Evolutionary conservation across 53 echinoderm and acorn worm species (phyloP), one percentile per base, ranked within the genome.

Genomic region (Patiria pectinifera): DNA sequence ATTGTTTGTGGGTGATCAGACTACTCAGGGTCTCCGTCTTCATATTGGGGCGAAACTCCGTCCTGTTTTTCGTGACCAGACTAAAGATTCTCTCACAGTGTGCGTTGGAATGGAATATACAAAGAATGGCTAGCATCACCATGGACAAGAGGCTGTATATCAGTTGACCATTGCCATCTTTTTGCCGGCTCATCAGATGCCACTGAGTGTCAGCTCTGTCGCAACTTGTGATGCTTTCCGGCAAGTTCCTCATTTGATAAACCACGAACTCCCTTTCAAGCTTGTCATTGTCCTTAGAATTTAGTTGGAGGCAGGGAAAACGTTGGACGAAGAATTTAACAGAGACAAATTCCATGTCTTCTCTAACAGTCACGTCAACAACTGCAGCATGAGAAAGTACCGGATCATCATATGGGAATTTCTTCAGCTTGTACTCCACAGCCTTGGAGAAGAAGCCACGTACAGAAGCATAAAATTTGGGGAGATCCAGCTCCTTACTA

Each of bases 341-440:
- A 83, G 83, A 83, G 60, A 35, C 60, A 62, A 83, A 83, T 62
- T 83, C 62, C 19, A 60, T 62, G 6, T 83, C 83, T 23, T 61
- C 83, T 22, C 62, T 49, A 13, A 12, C 45, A 11, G 47, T 81
- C 81, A 48, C 45, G 81, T 81, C 81, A 81, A 14, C 48, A 81
- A 81, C 14, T 81, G 81, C 48, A 81, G 81, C 81, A 81, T 81
- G 84, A 5, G 59, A 69, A 16, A 94, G 60, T 3, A 94, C 90
- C 48, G 82, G 91, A 18, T 91, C 94, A 35, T 91, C 81, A 48
- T 91, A 91, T 86, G 91, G 91, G 80, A 94, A 94, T 80, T 86
- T 91, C 70, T 90, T 81, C 4, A 81, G 49, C 81, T 49, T 81
- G 49, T 81, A 81, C 14, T 81, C 81, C 13, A 81, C 49, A 62